Evolutionary conservation across 2,113 vertebrate species (phyloP), one percentile per base, ranked within the genome.

Genomic region (Siniperca knerii): DNA sequence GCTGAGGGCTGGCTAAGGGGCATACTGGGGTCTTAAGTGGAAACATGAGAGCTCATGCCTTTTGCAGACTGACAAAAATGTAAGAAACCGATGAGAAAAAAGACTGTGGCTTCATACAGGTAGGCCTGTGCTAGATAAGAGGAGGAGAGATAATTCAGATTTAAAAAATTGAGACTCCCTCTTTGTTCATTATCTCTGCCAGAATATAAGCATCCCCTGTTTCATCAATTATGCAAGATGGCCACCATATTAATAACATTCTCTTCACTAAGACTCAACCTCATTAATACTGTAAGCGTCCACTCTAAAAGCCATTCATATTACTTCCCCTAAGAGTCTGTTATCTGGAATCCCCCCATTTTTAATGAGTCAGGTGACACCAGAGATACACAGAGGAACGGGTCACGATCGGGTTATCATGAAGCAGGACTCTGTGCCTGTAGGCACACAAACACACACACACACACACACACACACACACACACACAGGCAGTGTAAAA

Each of bases 301-400:
- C 85, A 70, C 74, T 95, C 89, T 86, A 94, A 94, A 96, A 92
- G 54, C 55, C 78, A 94, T 95, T 92, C 44, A 85, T 94, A 90
- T 85, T 61, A 75, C 78, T 83, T 85, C 68, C 58, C 80, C 64
- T 48, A 29, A 85, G 79, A 87, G 55, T 82, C 61, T 92, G 52
- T 81, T 77, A 66, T 83, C 66, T 81, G 79, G 80, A 83, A 76
- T 62, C 15, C 44, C 61, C 20, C 42, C 3, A 44, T 75, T 76
- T 73, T 80, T 40, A 46, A 57, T 86, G 66, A 82, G 69, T 88
- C 77, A 88, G 42, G 86, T 55, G 58, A 83, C 21, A 87, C 68
- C 46, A 55, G 29, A 82, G 61, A 79, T 71, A 74, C 44, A 74
- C 58, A 72, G 5, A 58, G 37, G 83, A 87, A 44, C 6, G 6